Evolutionary conservation across 2,113 vertebrate genomes (phyloP), one percentile per base, ranked within the genome.

Genomic region (Rattus rattus): DNA sequence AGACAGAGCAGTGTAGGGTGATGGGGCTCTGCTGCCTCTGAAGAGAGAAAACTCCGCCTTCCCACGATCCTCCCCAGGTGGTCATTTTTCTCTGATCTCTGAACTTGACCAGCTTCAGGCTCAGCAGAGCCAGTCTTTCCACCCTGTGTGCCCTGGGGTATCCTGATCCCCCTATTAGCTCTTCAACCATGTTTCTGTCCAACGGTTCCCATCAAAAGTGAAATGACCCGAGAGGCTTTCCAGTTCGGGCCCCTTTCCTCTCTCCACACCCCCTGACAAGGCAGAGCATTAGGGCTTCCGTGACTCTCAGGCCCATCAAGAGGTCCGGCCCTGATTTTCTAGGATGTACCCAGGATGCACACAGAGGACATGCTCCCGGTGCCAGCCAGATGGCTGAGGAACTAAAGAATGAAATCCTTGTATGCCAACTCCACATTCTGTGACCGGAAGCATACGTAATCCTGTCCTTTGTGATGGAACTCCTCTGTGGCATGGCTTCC

Each of bases 161-260:
- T 6, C 2, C 47, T 89, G 47, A n/a, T 67, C 39, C 20, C 28
- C 4, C 17, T n/a, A 7, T 0, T 3, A 0, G 0, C 22, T 12
- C 3, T 5, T 61, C 72, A 81, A 36, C 9, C 7, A 1, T 13
- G 5, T 0, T 16, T 33, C 19, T 8, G 0, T 11, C 13, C 26
- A 8, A 79, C 39, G 9, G 22, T 73, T 47, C 77, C 65, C n/a
- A 30, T 79, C 30, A 49, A n/a, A n/a, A 43, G n/a, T 30, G 20
- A 39, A 52, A 39, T 20, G 85, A n/a, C 54, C 56, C 36, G 28
- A 36, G 43, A 63, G 76, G 22, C 56, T 17, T 73, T 5, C 17
- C 8, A 16, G 2, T 75, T 73, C 9, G 0, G 10, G 20, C 24
- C 26, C 59, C 87, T 63, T 11, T 49, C 47, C 63, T 69, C 63